phyloP scores from a whole-genome alignment of 2,888 invertebrate genomes.

The Rhogogaster chlorosoma region DNA sequence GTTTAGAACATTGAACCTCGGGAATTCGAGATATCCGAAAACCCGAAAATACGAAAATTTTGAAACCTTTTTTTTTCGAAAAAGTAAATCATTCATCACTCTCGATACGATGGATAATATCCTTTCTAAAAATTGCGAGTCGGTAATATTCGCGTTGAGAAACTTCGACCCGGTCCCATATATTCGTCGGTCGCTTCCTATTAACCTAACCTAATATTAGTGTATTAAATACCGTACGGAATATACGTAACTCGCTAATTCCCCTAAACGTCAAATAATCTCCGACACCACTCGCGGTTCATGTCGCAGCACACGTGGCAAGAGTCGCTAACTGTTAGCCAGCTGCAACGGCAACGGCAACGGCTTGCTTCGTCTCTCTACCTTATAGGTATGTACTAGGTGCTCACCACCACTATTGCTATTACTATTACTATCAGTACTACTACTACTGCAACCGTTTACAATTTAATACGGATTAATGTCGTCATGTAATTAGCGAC shows the following conservation, averaged over 20 bases:
- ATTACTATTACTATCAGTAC: background rate
- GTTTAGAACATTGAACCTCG: too few species aligned
- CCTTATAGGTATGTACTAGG: background rate
- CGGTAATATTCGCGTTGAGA: too few species aligned
- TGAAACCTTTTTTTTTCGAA: too few species aligned
- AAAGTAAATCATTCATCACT: too few species aligned
- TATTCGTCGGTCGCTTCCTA: background rate
- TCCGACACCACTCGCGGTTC: background rate
- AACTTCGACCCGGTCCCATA: too few species aligned
- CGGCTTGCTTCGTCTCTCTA: background rate
- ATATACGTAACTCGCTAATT: background rate
- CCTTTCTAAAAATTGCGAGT: too few species aligned
- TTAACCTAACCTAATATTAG: background rate
- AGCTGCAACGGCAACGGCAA: background rate
- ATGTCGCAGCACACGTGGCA: background rate
- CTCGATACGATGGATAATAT: too few species aligned
- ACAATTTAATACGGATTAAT: conserved; percentile 44
- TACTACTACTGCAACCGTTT: conserved; percentile 16
- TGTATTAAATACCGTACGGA: background rate
- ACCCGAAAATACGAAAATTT: too few species aligned
- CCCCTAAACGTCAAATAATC: background rate
- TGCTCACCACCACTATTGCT: background rate
- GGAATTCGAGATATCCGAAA: too few species aligned
- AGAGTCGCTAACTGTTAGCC: background rate
- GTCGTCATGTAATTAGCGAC: conserved; percentile 62